Percentiles rank a stretch among this genome's conserved stretches.
These are phyloP conservation scores for Corticium candelabrum DNA, from an alignment of 37 sponge, comb jelly and placozoan species.

Conservation along the genomic window DNA sequence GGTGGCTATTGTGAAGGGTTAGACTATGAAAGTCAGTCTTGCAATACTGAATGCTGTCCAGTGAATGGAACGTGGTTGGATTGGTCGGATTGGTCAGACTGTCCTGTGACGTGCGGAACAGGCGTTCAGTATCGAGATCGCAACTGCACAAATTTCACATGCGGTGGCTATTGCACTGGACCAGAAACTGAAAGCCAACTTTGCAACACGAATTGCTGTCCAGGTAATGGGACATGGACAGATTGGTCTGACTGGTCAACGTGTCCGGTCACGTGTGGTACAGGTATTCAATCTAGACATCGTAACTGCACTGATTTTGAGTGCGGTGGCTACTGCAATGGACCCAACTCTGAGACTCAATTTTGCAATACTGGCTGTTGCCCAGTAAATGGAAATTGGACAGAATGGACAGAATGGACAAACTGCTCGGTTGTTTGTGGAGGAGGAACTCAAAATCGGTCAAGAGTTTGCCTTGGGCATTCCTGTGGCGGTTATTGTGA, in stretches of 20 bases:
- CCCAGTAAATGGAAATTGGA: slow-evolving; percentile 72
- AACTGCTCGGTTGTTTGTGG: slow-evolving; percentile 55
- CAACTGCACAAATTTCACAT: slow-evolving; percentile 11
- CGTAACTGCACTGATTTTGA: too few species aligned
- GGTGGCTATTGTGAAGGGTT: too few species aligned
- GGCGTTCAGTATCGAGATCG: slow-evolving; percentile 17
- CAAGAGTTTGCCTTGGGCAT: slow-evolving; percentile 24
- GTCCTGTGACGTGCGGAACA: slow-evolving; percentile 29
- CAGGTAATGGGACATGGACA: slow-evolving; percentile 65
- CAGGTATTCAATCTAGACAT: slow-evolving; percentile 14
- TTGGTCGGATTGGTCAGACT: too few species aligned
- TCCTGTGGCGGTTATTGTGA: slow-evolving; percentile 52
- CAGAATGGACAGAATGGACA: slow-evolving; percentile 56
- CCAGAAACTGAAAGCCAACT: background rate
- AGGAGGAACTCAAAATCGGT: slow-evolving; percentile 31
- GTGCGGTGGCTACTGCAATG: too few species aligned
- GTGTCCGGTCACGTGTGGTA: slow-evolving; percentile 40
- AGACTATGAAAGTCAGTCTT: too few species aligned
- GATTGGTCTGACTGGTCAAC: slow-evolving; percentile 55
- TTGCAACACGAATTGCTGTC: slow-evolving; percentile 39
- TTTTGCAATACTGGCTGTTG: too few species aligned
- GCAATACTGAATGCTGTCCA: too few species aligned
- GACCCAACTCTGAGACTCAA: too few species aligned
- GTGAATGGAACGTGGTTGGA: too few species aligned
- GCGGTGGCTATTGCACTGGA: slow-evolving; percentile 27